Percentiles rank a stretch among this genome's conserved stretches.
phyloP scores from a whole-genome alignment of 2,113 vertebrate species.

The Plectropomus leopardus region DNA sequence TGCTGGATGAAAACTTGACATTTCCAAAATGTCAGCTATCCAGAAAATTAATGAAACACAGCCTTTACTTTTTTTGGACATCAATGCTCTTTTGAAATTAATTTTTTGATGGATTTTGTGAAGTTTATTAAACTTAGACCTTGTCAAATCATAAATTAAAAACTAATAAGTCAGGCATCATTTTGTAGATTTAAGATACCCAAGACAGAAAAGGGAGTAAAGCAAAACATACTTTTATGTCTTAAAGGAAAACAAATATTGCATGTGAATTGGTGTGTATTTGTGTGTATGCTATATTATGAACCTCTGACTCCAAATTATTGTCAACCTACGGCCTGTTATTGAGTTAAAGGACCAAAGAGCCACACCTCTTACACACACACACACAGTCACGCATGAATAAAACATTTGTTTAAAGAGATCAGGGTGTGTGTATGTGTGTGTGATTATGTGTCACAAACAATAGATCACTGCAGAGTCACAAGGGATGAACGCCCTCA shows the following conservation, averaged over 20 bases:
- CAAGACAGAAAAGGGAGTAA: neutral
- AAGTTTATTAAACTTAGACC: constrained; percentile 25
- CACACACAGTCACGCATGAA: constrained; percentile 32
- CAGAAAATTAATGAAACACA: constrained; percentile 11
- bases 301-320: constrained; percentile 12
- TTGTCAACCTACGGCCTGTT: constrained; percentile 31
- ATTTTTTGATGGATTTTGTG: constrained; percentile 13
- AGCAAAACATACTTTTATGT: neutral
- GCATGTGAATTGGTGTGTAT: neutral
- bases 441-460: constrained; percentile 49
- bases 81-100: neutral
- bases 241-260: constrained; percentile 30
- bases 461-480: constrained; percentile 57
- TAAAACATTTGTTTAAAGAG: constrained; percentile 48
- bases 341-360: constrained; percentile 32
- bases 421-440: constrained; percentile 56
- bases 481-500: constrained; percentile 32
- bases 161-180: neutral
- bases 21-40: constrained; percentile 29
- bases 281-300: neutral
- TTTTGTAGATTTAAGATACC: constrained; percentile 11
- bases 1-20: neutral
- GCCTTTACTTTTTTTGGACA: constrained; percentile 3
- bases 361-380: constrained; percentile 60
- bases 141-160: constrained; percentile 23